phyloP scores from a whole-genome alignment of 2,888 invertebrate genomes.

The Clivina fossor region DNA sequence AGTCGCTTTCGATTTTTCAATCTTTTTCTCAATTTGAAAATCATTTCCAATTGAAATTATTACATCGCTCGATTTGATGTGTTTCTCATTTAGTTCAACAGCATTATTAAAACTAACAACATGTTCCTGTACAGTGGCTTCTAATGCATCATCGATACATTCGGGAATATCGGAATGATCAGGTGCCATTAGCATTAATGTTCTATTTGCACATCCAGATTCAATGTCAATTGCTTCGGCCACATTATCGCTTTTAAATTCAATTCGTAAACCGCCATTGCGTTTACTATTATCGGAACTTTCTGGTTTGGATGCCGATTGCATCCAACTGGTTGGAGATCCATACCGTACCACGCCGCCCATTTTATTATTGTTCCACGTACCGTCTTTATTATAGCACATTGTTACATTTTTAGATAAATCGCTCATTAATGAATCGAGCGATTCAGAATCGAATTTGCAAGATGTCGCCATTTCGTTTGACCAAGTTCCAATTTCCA shows the following conservation, averaged over 20 bases:
- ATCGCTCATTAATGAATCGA: constrained; percentile 57
- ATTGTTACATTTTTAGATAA: constrained; percentile 67
- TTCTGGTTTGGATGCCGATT: constrained; percentile 52
- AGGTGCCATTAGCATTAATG: constrained; percentile 43
- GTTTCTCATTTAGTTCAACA: constrained; percentile 48
- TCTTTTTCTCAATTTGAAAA: constrained; percentile 41
- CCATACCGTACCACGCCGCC: constrained; percentile 55
- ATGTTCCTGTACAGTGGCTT: constrained; percentile 52
- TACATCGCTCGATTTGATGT: constrained; percentile 49
- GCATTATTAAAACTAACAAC: constrained; percentile 48
- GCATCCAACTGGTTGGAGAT: constrained; percentile 58
- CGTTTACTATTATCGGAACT: constrained; percentile 54
- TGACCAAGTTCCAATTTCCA: constrained; percentile 90
- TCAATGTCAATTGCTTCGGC: constrained; percentile 78
- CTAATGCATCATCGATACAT: constrained; percentile 54
- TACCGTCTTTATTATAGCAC: constrained; percentile 53
- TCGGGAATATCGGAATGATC: constrained; percentile 50
- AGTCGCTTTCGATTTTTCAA: constrained; percentile 35
- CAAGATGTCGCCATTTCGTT: constrained; percentile 75
- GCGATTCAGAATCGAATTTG: constrained; percentile 48
- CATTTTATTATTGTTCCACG: constrained; percentile 54
- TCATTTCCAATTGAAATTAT: constrained; percentile 45
- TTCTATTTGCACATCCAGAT: constrained; percentile 5
- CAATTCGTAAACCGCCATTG: constrained; percentile 69
- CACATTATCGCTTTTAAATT: constrained; percentile 81